These are phyloP conservation scores for Gambelia wislizenii DNA, from an alignment of 2,797 vertebrate species.

Conservation along the genomic window DNA sequence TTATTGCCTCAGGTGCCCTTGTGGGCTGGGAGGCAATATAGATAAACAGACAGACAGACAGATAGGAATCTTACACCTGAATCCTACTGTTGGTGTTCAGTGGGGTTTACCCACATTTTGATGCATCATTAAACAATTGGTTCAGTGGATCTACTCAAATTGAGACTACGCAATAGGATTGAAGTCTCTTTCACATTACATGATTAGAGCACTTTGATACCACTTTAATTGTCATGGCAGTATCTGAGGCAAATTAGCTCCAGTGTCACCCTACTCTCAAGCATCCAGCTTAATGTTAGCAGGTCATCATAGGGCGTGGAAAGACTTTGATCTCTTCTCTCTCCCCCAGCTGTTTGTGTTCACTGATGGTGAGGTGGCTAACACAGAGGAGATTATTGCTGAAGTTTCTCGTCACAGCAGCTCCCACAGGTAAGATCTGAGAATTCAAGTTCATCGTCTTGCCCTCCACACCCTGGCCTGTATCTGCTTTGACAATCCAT, in stretches of 20 bases:
- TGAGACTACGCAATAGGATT: too few relatives aligned
- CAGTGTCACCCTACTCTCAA: too few relatives aligned
- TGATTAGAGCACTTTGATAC: too few relatives aligned
- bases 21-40: too few relatives aligned
- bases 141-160: too few relatives aligned
- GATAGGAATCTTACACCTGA: neutral
- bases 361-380: slow-evolving; percentile 48
- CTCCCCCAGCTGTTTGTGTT: slow-evolving; percentile 56
- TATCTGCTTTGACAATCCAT: neutral
- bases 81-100: too few relatives aligned
- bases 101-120: too few relatives aligned
- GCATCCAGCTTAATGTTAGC: neutral
- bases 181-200: neutral
- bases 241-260: neutral
- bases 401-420: slow-evolving; percentile 33
- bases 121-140: too few relatives aligned
- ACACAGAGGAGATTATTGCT: slow-evolving; percentile 42
- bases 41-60: neutral
- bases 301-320: neutral
- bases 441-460: neutral
- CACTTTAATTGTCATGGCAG: too few relatives aligned
- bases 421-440: slow-evolving; percentile 31
- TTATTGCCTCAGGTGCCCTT: too few relatives aligned
- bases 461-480: neutral
- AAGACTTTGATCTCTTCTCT: neutral